Percentiles rank a stretch among this genome's conserved stretches.
Conservation (phyloP, 2,797 vertebrate species). For the Sus cebifrons region DNA sequence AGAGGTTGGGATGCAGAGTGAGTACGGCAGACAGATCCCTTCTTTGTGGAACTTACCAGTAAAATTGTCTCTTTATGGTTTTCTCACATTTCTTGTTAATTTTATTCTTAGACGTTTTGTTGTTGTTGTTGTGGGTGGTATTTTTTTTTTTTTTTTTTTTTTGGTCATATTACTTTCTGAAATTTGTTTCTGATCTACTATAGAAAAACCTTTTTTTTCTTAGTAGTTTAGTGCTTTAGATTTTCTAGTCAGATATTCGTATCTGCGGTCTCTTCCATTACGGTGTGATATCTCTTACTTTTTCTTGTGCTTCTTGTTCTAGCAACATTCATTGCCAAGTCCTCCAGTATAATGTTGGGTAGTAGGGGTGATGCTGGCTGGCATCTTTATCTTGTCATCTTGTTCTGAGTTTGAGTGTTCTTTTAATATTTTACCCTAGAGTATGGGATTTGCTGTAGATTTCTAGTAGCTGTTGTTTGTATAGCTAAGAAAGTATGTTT, state of each 20-base stretch:
- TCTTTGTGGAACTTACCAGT: neutral
- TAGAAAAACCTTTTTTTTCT: neutral
- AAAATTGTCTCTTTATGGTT: neutral
- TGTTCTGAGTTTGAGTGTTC: neutral
- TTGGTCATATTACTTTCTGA: neutral
- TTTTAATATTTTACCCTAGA: neutral
- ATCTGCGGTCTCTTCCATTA: neutral
- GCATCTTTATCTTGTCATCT: neutral
- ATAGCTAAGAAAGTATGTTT: neutral
- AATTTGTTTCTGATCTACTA: neutral
- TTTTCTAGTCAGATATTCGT: neutral
- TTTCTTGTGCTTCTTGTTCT: neutral
- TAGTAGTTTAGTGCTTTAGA: neutral
- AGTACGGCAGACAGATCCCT: no score
- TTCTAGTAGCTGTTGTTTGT: conserved; percentile 1
- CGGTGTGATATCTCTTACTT: neutral
- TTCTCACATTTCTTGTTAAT: neutral
- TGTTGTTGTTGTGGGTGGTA: neutral
- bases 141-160: neutral
- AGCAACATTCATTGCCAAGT: neutral
- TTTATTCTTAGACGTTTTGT: neutral
- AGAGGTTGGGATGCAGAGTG: neutral
- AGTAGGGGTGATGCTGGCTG: neutral
- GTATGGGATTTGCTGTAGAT: neutral
- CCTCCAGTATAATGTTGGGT: neutral